Base-by-base conservation (phyloP, 2,113 vertebrate genomes). In the Guaruba guarouba region DNA sequence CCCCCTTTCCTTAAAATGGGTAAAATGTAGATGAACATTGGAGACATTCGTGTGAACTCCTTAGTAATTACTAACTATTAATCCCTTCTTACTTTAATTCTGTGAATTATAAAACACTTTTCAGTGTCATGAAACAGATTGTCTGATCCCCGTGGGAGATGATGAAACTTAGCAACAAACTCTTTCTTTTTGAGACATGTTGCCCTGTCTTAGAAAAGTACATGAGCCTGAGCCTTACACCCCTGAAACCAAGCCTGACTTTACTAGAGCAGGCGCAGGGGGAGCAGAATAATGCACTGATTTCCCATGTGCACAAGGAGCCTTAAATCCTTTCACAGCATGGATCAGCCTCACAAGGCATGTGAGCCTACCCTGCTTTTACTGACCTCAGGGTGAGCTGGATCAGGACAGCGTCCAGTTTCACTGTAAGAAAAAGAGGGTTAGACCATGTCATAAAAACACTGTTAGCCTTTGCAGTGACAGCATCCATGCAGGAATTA, bases 11-110 rank as follows among this genome's bases (percentile, higher is more conserved):
- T 85, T 96, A 78, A 95, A 93, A 92, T 69, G 17, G 85, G 27
- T 62, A 64, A 91, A 86, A 85, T 75, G 46, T 78, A 84, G 93
- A 83, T 80, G 41, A 95, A 28, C 11, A 6, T 10, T 92, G 73
- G 76, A 96, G 90, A 90, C 68, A 69, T 27, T 90, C 75, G 64
- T 23, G 69, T 88, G 70, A 90, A 52, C 75, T 96, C 74, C 55
- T 92, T 85, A 75, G 74, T 94, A 97, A 97, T 96, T 96, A 90
- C 78, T 87, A 82, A 79, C 71, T 91, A 82, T 93, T 41, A 64
- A 37, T 92, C 25, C 49, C 46, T 79, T 91, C 90, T 62, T 96
- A 92, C 57, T 90, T 70, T 74, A 90, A 86, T 93, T 96, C 54
- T 92, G 54, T 76, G 73, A 91, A 90, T 86, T 91, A 52, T 87